Evolutionary conservation across 1,140 invertebrate species (phyloP), one percentile per base, ranked within the genome.

Genomic region (Holotrichia oblita): DNA sequence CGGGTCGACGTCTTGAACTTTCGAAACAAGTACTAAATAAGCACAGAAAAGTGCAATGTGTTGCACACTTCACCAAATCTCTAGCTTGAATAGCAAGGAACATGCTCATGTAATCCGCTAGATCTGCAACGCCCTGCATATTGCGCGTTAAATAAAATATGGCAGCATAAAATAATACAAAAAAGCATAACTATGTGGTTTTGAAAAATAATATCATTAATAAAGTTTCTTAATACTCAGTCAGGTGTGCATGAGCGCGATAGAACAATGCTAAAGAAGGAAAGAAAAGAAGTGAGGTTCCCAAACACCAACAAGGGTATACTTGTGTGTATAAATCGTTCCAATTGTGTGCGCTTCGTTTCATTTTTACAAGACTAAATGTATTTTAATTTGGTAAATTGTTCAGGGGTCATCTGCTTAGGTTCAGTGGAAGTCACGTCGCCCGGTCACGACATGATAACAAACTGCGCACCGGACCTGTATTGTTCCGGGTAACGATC

Each of bases 341-440:
- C 27, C 61, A 34, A 69, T 69, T 69, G 61, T 69, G 20, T 34
- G 20, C 61, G 17, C 61, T 77, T 61, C 55, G 76, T 61, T 55
- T 61, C 59, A 77, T 44, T 77, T 69, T 77, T 64, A 55, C 44
- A 40, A 77, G 76, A 64, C 61, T 77, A 77, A 77, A 77, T 61
- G 59, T 40, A 61, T 77, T 77, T 77, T 77, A 77, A 77, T 77
- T 77, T 77, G 48, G 76, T 77, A 61, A 77, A 77, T 61, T 61
- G 76, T 61, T 77, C 76, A 22, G 48, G 76, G 76, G 76, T 77
- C 76, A 77, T 77, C 76, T 77, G 48, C 34, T 55, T 55, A 55
- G 76, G 48, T 77, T 40, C 48, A 55, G 48, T 55, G 76, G 40
- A 55, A 61, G 76, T 77, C 76, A 77, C 76, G 76, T 77, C 76